Evolutionary conservation across 2,113 vertebrate genomes (phyloP).

Genomic region (Hypanus sabinus): DNA sequence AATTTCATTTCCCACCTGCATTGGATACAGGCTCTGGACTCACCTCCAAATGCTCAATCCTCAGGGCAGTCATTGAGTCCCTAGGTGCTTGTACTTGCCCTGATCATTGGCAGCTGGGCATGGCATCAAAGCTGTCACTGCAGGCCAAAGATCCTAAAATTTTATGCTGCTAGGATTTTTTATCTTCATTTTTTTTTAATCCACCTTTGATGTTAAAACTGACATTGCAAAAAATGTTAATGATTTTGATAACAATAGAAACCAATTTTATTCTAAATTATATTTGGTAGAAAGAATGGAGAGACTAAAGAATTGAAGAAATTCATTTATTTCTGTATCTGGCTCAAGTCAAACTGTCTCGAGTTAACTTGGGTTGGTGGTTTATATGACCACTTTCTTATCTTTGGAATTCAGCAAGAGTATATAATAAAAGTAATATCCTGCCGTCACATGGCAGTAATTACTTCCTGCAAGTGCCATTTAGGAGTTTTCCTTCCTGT

Average conservation of each 20-base stretch:
- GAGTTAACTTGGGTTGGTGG: conserved; percentile 34
- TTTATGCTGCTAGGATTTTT: not conserved
- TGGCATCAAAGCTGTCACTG: not conserved
- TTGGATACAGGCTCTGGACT: not conserved
- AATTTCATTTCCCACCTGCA: not conserved
- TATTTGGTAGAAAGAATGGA: not conserved
- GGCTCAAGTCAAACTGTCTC: not conserved
- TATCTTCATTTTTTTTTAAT: too few species aligned
- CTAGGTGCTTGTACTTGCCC: not conserved
- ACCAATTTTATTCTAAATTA: not conserved
- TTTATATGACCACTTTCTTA: conserved; percentile 19
- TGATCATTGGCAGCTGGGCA: not conserved
- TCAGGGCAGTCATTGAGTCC: not conserved
- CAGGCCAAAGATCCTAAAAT: not conserved
- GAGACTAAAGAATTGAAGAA: not conserved
- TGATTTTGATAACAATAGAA: not conserved
- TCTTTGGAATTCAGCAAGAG: conserved; percentile 10
- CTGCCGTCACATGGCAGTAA: conserved; percentile 32
- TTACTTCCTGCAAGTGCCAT: conserved; percentile 33
- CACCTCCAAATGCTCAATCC: not conserved
- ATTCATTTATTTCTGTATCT: not conserved
- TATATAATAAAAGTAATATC: conserved; percentile 32
- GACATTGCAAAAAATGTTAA: not conserved
- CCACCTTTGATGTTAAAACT: not conserved
- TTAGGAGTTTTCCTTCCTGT: conserved; percentile 31